Evolutionary conservation across 2,888 invertebrate species (phyloP).

Genomic region (Trilocha varians): DNA sequence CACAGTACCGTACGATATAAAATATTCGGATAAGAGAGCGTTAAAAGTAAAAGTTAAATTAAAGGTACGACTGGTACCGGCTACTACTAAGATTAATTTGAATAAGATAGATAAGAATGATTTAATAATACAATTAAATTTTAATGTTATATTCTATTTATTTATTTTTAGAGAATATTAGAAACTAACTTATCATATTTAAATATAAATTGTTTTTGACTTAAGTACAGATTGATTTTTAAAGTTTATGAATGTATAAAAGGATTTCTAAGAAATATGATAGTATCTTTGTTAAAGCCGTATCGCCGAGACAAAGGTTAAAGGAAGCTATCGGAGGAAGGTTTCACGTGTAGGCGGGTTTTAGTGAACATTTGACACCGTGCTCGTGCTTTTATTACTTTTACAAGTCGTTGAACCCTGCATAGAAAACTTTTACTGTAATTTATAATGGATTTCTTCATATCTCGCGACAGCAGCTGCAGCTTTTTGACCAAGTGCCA

Average conservation of each 20-base stretch:
- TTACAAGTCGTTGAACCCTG: background rate
- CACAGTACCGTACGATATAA: too few relatives aligned
- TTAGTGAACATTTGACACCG: background rate
- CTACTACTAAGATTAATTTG: too few relatives aligned
- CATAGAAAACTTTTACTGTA: slow-evolving; percentile 6
- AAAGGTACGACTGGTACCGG: too few relatives aligned
- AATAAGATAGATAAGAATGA: too few relatives aligned
- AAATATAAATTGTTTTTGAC: too few relatives aligned
- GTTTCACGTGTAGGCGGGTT: background rate
- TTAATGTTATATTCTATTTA: too few relatives aligned
- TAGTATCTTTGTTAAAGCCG: background rate
- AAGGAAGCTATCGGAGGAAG: background rate
- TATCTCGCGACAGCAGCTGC: slow-evolving; percentile 11
- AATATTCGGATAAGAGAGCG: too few relatives aligned
- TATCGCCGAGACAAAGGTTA: background rate
- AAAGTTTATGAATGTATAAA: background rate
- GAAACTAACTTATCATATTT: too few relatives aligned
- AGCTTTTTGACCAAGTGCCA: slow-evolving; percentile 54
- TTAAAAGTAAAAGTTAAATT: too few relatives aligned
- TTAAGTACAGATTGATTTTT: background rate
- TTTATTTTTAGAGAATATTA: too few relatives aligned
- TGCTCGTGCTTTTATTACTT: background rate
- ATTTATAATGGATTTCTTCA: slow-evolving; percentile 5
- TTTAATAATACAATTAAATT: too few relatives aligned
- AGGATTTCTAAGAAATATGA: background rate